Conservation (phyloP, 2,113 vertebrate genomes). For the Carassius auratus region DNA sequence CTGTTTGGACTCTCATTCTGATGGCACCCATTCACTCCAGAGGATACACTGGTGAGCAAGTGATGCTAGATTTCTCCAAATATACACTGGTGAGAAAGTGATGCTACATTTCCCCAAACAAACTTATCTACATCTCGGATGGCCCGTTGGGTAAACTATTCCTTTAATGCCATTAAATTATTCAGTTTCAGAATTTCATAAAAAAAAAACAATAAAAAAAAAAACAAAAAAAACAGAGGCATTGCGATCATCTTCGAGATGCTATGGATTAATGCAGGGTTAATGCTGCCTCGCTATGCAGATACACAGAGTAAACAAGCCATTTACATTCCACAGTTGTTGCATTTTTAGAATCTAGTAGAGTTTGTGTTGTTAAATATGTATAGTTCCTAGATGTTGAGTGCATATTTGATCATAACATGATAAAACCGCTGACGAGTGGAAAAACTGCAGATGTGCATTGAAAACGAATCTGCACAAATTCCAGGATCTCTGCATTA, state of each 20-base stretch:
- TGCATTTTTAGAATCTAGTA: background rate
- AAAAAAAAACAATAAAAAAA: too few species aligned
- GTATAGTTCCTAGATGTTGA: conserved; percentile 30
- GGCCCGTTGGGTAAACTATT: too few species aligned
- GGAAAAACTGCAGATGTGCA: background rate
- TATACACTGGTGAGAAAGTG: too few species aligned
- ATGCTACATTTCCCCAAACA: too few species aligned
- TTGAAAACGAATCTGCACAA: background rate
- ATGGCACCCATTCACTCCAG: too few species aligned
- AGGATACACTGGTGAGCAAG: too few species aligned
- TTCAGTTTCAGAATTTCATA: background rate
- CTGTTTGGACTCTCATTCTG: too few species aligned
- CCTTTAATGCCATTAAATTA: background rate
- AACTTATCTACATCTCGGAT: too few species aligned
- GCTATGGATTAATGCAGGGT: background rate
- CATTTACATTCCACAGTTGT: conserved; percentile 20
- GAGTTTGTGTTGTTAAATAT: conserved; percentile 35
- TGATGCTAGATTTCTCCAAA: too few species aligned
- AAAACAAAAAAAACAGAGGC: too few species aligned
- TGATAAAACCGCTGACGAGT: conserved; percentile 29
- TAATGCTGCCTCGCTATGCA: background rate
- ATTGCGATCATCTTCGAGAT: background rate
- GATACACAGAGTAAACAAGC: conserved; percentile 10
- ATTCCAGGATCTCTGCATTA: background rate
- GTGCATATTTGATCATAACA: conserved; percentile 30